Percentiles rank a stretch among this genome's conserved stretches.
These are phyloP conservation scores for Allacma fusca DNA, from an alignment of 2,888 invertebrate species.

Conservation along the genomic window DNA sequence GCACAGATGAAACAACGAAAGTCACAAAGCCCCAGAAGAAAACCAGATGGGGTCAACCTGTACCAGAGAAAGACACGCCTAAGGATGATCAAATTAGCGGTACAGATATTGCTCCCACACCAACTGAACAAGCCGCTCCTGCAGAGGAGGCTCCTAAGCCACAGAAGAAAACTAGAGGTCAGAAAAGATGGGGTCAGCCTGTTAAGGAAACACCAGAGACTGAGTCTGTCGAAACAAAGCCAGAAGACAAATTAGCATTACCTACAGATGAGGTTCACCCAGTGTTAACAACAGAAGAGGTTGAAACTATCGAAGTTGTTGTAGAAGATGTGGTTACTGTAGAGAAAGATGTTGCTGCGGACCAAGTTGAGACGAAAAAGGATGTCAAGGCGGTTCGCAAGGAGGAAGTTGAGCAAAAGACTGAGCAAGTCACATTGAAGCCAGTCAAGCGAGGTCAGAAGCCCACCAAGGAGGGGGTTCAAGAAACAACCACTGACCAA, in stretches of 20 bases:
- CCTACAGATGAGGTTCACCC: constrained; percentile 1
- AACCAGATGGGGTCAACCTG: constrained; percentile 24
- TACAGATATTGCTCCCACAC: no score
- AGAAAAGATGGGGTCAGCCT: constrained; percentile 9
- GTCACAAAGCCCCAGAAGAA: constrained; percentile 17
- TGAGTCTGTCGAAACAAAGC: no score
- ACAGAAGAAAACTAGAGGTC: background rate
- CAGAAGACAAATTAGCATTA: no score
- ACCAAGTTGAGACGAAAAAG: background rate
- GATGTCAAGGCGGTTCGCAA: background rate
- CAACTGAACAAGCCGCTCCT: no score
- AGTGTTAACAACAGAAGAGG: constrained; percentile 8
- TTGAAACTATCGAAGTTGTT: constrained; percentile 13
- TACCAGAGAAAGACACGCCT: constrained; percentile 1
- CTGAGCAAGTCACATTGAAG: constrained; percentile 9
- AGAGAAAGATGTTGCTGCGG: background rate
- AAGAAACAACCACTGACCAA: constrained; percentile 45
- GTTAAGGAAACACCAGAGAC: no score
- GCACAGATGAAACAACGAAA: background rate
- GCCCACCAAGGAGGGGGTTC: background rate
- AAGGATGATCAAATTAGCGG: background rate
- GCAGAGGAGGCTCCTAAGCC: background rate
- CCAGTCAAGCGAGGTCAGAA: constrained; percentile 26
- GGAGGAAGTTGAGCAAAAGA: constrained; percentile 12
- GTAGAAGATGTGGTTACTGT: constrained; percentile 26